Base-by-base conservation (phyloP, 2,888 invertebrate species). In the Diarsia mendica region DNA sequence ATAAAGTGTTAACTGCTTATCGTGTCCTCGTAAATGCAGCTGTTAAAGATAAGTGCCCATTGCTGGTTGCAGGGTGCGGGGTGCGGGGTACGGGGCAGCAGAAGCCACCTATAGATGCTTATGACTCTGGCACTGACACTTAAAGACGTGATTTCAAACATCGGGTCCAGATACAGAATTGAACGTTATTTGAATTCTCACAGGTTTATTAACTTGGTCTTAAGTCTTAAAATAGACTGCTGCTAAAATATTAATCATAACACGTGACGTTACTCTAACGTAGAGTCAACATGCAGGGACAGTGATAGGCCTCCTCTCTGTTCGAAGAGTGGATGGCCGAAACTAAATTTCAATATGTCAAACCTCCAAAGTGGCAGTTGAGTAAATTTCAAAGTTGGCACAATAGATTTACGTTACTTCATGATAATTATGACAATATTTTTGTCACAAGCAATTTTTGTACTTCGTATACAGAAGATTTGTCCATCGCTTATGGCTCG, bases 41-140 rank as follows among this genome's bases (percentile, higher is more conserved):
- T 73, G 76, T 74, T 53, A 77, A 73, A 85, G 68, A 63, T 72
- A 77, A 85, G 76, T 77, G 67, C 66, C 65, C 44, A 58, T 20
- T 60, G 72, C 67, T 67, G 58, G 64, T 1, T 28, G 28, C 28
- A 2, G 28, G 28, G 28, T 28, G 28, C 28, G 28, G 28, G 28
- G 28, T 28, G 28, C 28, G 28, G 28, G 28, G 28, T 28, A 2
- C 28, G 28, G 28, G 28, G 55, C 46, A 60, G 64, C 73, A 78
- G 28, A 18, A 51, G 61, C 46, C 58, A 39, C 60, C 77, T 48
- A 61, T 39, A 49, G 23, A 44, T 63, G 51, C 18, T 70, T 39
- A 55, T 65, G 49, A 48, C 64, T 18, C 49, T 63, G 33, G 28
- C 39, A 51, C 66, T 72, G 72, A 44, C 23, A 58, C 46, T 63